Evolutionary conservation across 2,113 vertebrate genomes (phyloP).

Genomic region (Peromyscus polionotus): DNA sequence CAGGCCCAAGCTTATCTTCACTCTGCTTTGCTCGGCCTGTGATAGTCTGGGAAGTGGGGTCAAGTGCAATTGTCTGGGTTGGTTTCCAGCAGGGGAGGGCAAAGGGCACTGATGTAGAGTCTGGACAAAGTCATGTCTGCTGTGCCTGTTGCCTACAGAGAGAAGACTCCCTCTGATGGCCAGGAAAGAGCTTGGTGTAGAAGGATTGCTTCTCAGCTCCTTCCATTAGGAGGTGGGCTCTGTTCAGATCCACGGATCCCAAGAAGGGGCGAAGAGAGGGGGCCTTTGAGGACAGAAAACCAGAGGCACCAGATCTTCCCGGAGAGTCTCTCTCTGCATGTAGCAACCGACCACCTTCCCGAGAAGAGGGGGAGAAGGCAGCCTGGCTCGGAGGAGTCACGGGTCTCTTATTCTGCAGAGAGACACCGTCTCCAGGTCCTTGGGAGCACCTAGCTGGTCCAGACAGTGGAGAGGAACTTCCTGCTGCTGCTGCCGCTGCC

Average conservation of each 20-base stretch:
- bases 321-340: no score
- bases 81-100: conserved; percentile 64
- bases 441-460: background rate
- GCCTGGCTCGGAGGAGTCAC: background rate
- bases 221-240: background rate
- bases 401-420: background rate
- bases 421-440: fast-evolving
- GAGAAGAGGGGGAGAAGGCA: background rate
- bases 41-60: conserved; percentile 72
- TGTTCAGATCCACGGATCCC: background rate
- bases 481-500: background rate
- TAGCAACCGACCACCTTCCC: background rate
- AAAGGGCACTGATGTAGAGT: background rate
- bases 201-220: background rate
- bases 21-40: background rate
- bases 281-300: background rate
- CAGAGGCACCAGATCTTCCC: background rate
- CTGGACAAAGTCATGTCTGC: conserved; percentile 43
- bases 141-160: background rate
- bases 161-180: background rate
- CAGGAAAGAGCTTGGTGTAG: background rate
- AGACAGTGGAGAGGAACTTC: background rate
- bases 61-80: conserved; percentile 79
- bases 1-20: conserved; percentile 71
- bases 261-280: background rate